Evolutionary conservation across 1,140 invertebrate genomes (phyloP).

Genomic region (Popillia japonica): DNA sequence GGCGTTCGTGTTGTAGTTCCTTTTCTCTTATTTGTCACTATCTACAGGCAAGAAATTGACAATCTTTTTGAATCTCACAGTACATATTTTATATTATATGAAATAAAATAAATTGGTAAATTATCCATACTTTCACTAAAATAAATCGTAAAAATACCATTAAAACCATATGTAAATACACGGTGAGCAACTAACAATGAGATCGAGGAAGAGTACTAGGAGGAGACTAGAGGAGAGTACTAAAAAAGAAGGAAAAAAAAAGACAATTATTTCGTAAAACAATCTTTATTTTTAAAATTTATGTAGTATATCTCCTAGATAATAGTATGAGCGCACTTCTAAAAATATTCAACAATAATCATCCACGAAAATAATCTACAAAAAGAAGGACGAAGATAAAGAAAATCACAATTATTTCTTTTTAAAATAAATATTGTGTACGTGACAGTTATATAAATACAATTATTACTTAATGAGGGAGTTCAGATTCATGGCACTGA

Average conservation of each 20-base stretch:
- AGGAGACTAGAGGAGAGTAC: too few species aligned
- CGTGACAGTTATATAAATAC: neutral
- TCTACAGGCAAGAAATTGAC: too few species aligned
- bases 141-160: too few species aligned
- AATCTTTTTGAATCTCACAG: too few species aligned
- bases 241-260: neutral
- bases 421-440: neutral
- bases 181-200: too few species aligned
- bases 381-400: neutral
- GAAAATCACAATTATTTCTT: slow-evolving; percentile 18
- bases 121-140: too few species aligned
- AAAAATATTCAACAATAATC: slow-evolving; percentile 32
- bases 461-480: neutral
- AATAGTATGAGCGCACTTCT: slow-evolving; percentile 21
- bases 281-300: slow-evolving; percentile 17
- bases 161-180: too few species aligned
- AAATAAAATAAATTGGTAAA: too few species aligned
- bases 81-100: too few species aligned
- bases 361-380: neutral
- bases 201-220: too few species aligned
- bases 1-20: too few species aligned
- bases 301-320: neutral
- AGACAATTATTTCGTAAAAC: neutral
- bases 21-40: too few species aligned
- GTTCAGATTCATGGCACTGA: neutral